Base-by-base conservation (phyloP, 2,113 vertebrate species). In the Petroica traversi region DNA sequence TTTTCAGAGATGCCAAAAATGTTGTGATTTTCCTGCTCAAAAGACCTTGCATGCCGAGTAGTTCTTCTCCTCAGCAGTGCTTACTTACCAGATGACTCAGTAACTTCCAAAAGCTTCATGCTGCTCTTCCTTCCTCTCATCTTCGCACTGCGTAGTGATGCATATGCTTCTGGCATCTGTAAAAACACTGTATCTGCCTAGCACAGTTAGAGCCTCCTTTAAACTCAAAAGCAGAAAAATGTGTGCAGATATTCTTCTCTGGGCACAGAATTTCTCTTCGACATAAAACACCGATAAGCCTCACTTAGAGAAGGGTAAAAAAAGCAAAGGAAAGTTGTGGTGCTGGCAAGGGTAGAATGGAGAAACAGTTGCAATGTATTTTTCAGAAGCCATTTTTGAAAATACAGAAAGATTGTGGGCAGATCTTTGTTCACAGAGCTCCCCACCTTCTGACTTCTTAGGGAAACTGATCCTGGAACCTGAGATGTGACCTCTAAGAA, bases 61-160 rank as follows among this genome's bases (percentile, higher is more conserved):
- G 61, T 92, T 89, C 57, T 85, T 75, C 48, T 91, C 66, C 76
- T 88, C 48, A 55, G 61, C 90, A 81, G 41, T 74, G 43, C 72
- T 92, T 85, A 20, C 79, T 96, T 94, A 93, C 82, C 62, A 80
- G 82, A 90, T 95, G 95, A 92, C 79, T 95, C 94, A 93, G 55
- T 77, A 88, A 84, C 92, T 92, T 92, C 75, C 67, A 57, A 81
- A 83, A 91, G 80, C 79, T 93, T 95, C 91, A 88, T 83, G 91
- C 85, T 90, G 79, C 72, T 95, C 83, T 92, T 95, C 79, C 76
- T 95, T 95, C 88, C 67, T 94, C 86, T 93, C 79, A 88, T 93
- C 83, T 92, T 63, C 51, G 5, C 14, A 2, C 85, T 93, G 55
- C 6, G 33, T 88, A 84, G 59, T 62, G 81, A 78, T 88, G 76